Evolutionary conservation across 2,113 vertebrate species (phyloP), one percentile per base, ranked within the genome.

Genomic region (Etia nguti): DNA sequence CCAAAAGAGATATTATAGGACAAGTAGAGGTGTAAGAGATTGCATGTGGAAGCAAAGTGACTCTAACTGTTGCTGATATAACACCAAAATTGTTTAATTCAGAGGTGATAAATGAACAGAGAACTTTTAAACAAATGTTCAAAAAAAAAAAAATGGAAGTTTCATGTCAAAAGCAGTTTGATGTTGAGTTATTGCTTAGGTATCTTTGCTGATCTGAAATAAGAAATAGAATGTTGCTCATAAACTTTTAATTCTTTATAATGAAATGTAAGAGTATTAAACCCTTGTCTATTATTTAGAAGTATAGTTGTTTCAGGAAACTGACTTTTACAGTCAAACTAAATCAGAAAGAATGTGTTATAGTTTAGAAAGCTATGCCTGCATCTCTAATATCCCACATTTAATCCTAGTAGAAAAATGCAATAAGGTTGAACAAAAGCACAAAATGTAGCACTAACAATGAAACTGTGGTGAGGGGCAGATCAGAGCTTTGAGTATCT

Each of bases 361-460:
- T 43, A 0, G n/a, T 24, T 43, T 43, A 70, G n/a, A 70, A 43
- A 43, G 65, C n/a, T n/a, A n/a, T 15, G 0, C n/a, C 62, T 70
- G 62, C 36, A 43, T 43, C 38, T 70, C 2, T 70, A 70, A 70
- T 43, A 43, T 0, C n/a, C 65, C 7, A 24, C 36, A 70, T 24
- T 41, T 43, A 9, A 41, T 41, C 46, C 8, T 16, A 7, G 2
- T 4, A 29, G 12, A 48, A 46, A 73, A 73, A 73, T 1, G 11
- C 5, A 73, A 26, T 43, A 6, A 6, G 8, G 41, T 70, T 16
- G 26, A 24, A 43, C 8, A 46, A 3, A 50, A 20, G 18, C 4
- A 18, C 16, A 52, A 75, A 75, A 48, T 29, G 8, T 12, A 46
- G 43, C 43, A 48, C 10, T 50, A 20, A n/a, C 10, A 29, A 77